Evolutionary conservation across 2,113 vertebrate genomes (phyloP).

Genomic region (Ursus arctos): DNA sequence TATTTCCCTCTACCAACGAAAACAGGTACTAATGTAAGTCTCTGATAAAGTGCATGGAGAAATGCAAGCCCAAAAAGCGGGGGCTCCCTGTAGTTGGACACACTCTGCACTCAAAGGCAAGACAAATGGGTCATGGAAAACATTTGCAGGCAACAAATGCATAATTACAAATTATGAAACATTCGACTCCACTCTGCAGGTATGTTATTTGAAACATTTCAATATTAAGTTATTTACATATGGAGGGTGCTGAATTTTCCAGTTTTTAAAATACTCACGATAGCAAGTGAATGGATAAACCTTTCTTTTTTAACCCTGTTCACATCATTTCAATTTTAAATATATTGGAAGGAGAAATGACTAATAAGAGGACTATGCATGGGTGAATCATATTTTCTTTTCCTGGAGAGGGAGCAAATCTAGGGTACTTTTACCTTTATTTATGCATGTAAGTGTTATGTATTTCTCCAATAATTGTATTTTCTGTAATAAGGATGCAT

Average conservation of each 20-base stretch:
- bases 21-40: not conserved
- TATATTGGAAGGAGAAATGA: not conserved
- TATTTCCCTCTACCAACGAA: not conserved
- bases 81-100: not conserved
- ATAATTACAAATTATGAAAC: not conserved
- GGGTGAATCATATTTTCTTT: not conserved
- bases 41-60: not conserved
- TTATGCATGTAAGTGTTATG: not conserved
- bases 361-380: not conserved
- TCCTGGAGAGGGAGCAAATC: not conserved
- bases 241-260: not conserved
- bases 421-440: not conserved
- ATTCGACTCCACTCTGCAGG: not conserved
- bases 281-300: not conserved
- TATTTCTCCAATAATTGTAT: not conserved
- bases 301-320: not conserved
- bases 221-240: not conserved
- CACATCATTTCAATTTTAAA: not conserved
- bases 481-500: not conserved
- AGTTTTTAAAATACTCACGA: not conserved
- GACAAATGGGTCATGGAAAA: not conserved
- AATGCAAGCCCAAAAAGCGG: not conserved
- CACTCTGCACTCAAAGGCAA: not conserved
- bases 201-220: not conserved
- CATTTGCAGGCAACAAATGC: not conserved